These are phyloP conservation scores for Suricata suricatta DNA, from an alignment of 2,113 vertebrate species.

Conservation along the genomic window DNA sequence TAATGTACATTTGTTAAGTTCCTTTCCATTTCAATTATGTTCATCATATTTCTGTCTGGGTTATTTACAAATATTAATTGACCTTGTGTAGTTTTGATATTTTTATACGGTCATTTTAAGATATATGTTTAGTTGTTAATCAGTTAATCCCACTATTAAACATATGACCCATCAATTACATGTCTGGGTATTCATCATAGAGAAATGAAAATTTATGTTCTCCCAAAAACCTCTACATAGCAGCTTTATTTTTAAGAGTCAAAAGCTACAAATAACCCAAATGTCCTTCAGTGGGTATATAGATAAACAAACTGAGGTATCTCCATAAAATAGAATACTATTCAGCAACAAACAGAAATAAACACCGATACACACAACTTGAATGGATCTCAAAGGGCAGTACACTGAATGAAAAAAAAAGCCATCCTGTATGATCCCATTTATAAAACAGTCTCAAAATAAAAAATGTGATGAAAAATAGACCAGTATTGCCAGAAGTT, in stretches of 20 bases:
- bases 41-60: not conserved
- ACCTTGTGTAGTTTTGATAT: not conserved
- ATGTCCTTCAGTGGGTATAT: not conserved
- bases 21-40: not conserved
- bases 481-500: not conserved
- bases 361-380: not conserved
- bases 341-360: not conserved
- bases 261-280: not conserved
- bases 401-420: not conserved
- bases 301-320: not conserved
- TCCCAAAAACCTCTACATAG: not conserved
- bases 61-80: not conserved
- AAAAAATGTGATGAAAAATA: not conserved
- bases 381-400: not conserved
- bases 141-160: conserved; percentile 7
- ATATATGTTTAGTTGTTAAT: not conserved
- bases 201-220: not conserved
- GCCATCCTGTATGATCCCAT: not conserved
- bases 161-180: not conserved
- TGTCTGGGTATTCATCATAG: not conserved
- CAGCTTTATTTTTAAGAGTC: not conserved
- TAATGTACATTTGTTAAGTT: not conserved
- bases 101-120: not conserved
- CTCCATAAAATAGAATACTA: not conserved
- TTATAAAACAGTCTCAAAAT: not conserved